Percentiles rank a stretch among this genome's conserved stretches.
Evolutionary conservation across 2,888 invertebrate species (phyloP).

Genomic region (Athripsodes cinereus): DNA sequence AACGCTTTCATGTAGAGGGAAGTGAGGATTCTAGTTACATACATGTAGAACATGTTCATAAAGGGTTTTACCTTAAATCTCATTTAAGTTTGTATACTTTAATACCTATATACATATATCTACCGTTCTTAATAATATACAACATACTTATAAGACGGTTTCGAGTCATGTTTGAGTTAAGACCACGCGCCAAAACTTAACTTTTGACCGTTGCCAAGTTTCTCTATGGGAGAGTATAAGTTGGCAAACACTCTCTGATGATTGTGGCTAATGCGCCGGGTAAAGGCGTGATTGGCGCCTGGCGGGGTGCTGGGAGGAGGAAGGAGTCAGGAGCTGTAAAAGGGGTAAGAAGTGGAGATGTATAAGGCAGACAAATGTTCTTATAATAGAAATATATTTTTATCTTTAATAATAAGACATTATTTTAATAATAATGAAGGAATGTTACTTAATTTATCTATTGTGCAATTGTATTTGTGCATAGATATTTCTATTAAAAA

Average conservation of each 20-base stretch:
- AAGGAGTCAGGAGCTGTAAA: neutral
- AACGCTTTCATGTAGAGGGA: too few relatives aligned
- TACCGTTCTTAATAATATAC: neutral
- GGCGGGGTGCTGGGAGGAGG: neutral
- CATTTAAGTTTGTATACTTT: too few relatives aligned
- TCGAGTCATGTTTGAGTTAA: conserved; percentile 1
- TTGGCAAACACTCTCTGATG: conserved; percentile 3
- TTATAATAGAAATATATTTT: neutral
- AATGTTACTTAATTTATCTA: too few relatives aligned
- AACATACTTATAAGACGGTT: neutral
- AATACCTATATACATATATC: neutral
- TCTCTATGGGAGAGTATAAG: neutral
- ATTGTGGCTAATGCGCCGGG: conserved; percentile 8
- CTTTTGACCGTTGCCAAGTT: conserved; percentile 2
- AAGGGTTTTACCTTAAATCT: too few relatives aligned
- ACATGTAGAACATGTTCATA: too few relatives aligned
- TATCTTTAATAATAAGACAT: neutral
- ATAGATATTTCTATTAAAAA: too few relatives aligned
- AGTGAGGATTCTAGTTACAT: too few relatives aligned
- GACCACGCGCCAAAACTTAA: neutral
- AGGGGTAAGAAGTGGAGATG: neutral
- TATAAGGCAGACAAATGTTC: neutral
- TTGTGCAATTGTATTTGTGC: too few relatives aligned
- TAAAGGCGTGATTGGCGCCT: conserved; percentile 1
- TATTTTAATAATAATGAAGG: too few relatives aligned